Conservation (phyloP, 1,140 invertebrate species). For the Aphelenchoides fujianensis region DNA sequence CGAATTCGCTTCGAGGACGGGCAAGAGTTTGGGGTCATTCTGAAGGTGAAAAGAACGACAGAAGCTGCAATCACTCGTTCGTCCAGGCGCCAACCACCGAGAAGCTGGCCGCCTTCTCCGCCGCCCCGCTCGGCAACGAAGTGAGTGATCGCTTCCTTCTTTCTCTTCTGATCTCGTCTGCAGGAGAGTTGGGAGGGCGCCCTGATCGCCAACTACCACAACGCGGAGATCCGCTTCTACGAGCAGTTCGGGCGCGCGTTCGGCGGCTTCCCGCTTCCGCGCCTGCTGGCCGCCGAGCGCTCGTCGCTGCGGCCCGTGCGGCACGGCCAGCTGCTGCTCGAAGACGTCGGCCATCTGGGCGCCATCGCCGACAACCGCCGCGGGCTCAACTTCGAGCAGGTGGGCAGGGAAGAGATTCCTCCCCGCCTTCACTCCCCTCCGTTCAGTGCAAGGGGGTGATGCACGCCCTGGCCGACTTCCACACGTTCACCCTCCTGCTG, state of each 20-base stretch:
- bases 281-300: background rate
- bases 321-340: background rate
- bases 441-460: slow-evolving; percentile 2
- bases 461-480: background rate
- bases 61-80: background rate
- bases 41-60: background rate
- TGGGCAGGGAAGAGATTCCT: background rate
- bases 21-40: background rate
- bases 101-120: background rate
- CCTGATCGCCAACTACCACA: slow-evolving; percentile 1
- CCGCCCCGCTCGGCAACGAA: background rate
- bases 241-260: background rate
- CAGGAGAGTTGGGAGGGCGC: background rate
- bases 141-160: too few relatives aligned
- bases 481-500: background rate
- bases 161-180: too few relatives aligned
- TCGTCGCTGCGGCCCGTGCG: background rate
- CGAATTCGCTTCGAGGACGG: background rate
- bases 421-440: too few relatives aligned
- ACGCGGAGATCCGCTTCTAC: background rate
- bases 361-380: slow-evolving; percentile 1
- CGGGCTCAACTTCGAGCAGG: background rate
- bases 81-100: slow-evolving; percentile 5
- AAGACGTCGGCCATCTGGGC: background rate
- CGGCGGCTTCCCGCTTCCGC: background rate